Percentiles rank a stretch among this genome's conserved stretches.
These are phyloP conservation scores for Glossophaga mutica DNA, from an alignment of 2,797 vertebrate species.

Conservation along the genomic window DNA sequence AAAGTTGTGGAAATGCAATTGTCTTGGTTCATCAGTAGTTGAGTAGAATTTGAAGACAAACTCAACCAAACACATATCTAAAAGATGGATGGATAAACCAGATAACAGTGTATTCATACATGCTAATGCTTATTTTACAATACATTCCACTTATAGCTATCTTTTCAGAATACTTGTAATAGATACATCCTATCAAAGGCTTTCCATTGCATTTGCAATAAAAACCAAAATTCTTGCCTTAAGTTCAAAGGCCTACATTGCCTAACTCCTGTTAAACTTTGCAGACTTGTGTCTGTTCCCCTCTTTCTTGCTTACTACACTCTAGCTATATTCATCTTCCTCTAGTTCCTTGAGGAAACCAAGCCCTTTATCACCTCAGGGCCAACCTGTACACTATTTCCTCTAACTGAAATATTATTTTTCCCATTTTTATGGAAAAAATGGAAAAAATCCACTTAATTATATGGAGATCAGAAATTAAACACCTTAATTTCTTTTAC, in stretches of 20 bases:
- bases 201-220: neutral
- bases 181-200: neutral
- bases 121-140: neutral
- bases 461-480: slow-evolving; percentile 61
- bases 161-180: neutral
- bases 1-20: neutral
- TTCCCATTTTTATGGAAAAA: slow-evolving; percentile 5
- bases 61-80: neutral
- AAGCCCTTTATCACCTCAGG: neutral
- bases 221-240: slow-evolving; percentile 29
- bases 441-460: slow-evolving; percentile 31
- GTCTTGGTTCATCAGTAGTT: neutral
- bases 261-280: neutral
- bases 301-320: neutral
- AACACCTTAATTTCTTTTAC: slow-evolving; percentile 68
- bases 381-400: neutral
- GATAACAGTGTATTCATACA: neutral
- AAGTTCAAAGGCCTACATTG: neutral
- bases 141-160: neutral
- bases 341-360: slow-evolving; percentile 29
- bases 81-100: neutral
- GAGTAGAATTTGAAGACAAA: neutral
- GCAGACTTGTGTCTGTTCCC: neutral
- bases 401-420: slow-evolving; percentile 27
- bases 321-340: neutral